A percentile compares a stretch with the other conserved stretches of the same genome.
phyloP scores from a whole-genome alignment of 2,888 invertebrate genomes.

The Xylota sylvarum region DNA sequence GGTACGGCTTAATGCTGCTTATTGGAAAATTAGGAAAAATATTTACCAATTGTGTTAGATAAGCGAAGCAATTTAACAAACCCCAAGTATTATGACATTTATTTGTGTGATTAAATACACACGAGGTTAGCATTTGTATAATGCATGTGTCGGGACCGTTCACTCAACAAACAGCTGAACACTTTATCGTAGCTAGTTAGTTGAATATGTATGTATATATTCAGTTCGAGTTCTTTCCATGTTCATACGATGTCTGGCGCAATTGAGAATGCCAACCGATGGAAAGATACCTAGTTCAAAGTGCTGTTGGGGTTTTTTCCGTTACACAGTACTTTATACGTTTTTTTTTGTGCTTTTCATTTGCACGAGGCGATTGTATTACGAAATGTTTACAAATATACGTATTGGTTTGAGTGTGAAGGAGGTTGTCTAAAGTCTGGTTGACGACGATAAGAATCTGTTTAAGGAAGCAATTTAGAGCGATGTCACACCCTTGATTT shows the following conservation, averaged over 20 bases:
- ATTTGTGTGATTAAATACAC: not conserved
- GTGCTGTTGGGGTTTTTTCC: constrained; percentile 4
- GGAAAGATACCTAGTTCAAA: constrained; percentile 3
- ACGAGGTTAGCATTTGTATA: not conserved
- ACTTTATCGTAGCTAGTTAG: not conserved
- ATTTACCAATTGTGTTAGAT: not conserved
- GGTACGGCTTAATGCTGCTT: not conserved
- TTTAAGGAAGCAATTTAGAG: not conserved
- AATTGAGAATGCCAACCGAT: not conserved
- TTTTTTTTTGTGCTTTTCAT: not conserved
- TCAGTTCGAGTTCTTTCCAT: not conserved
- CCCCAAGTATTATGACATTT: not conserved
- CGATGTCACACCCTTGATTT: not conserved
- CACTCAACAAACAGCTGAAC: not conserved
- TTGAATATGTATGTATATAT: not conserved
- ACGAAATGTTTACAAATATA: not conserved
- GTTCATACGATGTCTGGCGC: not conserved
- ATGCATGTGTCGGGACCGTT: not conserved
- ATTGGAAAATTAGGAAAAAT: constrained; percentile 1
- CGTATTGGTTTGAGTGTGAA: not conserved
- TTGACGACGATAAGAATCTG: not conserved
- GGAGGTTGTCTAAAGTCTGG: not conserved
- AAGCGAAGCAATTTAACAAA: not conserved
- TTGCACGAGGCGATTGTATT: not conserved
- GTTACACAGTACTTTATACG: not conserved